Evolutionary conservation across 1,140 invertebrate species (phyloP).

Genomic region (Wasmannia auropunctata): DNA sequence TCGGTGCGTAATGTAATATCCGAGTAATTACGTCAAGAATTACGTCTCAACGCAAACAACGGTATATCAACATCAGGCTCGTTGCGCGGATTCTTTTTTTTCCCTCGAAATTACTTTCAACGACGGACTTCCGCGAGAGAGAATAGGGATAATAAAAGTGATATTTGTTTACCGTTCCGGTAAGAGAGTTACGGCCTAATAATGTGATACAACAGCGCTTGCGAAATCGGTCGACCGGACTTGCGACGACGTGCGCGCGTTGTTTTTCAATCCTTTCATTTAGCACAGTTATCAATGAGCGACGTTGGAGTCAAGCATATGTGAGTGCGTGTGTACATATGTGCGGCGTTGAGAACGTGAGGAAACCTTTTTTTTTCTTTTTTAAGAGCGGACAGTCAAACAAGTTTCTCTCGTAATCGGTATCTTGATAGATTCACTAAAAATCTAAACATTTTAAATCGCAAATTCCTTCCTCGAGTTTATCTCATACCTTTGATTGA

Average conservation of each 20-base stretch:
- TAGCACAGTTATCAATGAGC: constrained; percentile 29
- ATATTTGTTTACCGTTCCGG: constrained; percentile 1
- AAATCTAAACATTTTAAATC: background rate
- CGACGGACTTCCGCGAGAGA: background rate
- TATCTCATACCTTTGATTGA: background rate
- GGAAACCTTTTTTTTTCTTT: background rate
- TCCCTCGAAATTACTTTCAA: background rate
- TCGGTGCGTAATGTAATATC: background rate
- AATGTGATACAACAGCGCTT: background rate
- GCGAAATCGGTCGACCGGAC: background rate
- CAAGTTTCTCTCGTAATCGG: constrained; percentile 17
- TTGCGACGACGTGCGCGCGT: background rate
- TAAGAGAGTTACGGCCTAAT: background rate
- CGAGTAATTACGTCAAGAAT: too few species aligned
- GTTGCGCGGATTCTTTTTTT: background rate
- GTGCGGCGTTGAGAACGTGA: background rate
- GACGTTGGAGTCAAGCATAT: background rate
- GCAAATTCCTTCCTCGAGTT: background rate
- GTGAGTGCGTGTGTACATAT: background rate
- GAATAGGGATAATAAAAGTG: background rate
- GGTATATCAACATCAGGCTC: background rate
- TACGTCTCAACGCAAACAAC: background rate
- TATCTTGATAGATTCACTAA: background rate
- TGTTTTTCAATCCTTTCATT: background rate
- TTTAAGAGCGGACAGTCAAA: background rate